A percentile compares a stretch with the other conserved stretches of the same genome.
These are phyloP conservation scores for Porites australiensis DNA, from an alignment of 64 coral and sea anemone genomes.

Conservation along the genomic window DNA sequence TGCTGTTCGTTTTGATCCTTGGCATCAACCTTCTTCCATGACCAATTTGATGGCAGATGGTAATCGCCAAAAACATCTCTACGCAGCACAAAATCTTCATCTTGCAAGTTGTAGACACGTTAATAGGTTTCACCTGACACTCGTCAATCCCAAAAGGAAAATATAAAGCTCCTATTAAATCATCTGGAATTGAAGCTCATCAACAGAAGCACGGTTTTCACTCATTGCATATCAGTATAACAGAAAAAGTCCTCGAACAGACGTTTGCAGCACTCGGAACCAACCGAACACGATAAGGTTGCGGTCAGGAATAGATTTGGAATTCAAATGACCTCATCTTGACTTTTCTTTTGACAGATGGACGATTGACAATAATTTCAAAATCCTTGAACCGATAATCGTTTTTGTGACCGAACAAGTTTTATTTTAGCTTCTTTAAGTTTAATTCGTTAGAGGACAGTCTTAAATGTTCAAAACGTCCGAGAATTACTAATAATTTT, in stretches of 20 bases:
- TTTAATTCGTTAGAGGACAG: no score
- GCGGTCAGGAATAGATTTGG: slow-evolving; percentile 19
- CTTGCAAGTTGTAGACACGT: not conserved
- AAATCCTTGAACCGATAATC: not conserved
- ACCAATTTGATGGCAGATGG: slow-evolving; percentile 26
- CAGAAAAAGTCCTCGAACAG: not conserved
- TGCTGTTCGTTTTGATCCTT: not conserved
- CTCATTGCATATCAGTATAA: not conserved
- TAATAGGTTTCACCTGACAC: not conserved
- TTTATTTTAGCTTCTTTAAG: not conserved
- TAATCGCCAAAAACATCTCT: slow-evolving; percentile 14
- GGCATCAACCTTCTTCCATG: not conserved
- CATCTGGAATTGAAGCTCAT: not conserved
- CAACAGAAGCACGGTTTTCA: not conserved
- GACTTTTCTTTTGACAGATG: not conserved
- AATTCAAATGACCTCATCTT: slow-evolving; percentile 42
- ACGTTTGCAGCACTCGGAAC: not conserved
- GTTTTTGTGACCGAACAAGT: not conserved
- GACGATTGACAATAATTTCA: not conserved
- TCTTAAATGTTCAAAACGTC: no score
- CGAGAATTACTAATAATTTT: no score
- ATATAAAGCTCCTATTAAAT: not conserved
- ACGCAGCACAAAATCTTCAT: not conserved
- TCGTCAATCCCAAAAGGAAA: not conserved
- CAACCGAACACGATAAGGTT: slow-evolving; percentile 11